Conservation (phyloP, 2,888 invertebrate genomes). For the Invenusta paracnida region DNA sequence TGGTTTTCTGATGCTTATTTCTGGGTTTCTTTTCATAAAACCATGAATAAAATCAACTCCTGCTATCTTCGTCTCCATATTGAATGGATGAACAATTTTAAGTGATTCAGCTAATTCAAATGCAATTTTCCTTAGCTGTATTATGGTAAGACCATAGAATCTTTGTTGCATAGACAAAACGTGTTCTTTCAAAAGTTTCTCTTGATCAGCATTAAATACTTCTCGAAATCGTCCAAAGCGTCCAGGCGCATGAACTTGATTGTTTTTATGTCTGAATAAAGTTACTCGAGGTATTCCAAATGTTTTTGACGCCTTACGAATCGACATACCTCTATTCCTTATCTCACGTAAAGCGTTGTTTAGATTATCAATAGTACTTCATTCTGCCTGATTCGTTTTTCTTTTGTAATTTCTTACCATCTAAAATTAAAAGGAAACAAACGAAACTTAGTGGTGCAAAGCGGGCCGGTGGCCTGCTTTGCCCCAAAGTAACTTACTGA, state of each 20-base stretch:
- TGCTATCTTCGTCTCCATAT: conserved; percentile 40
- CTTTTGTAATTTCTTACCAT: neutral
- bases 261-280: neutral
- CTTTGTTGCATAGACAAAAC: neutral
- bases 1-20: conserved; percentile 41
- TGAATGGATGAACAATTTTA: conserved; percentile 39
- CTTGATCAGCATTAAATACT: neutral
- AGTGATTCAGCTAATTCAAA: conserved; percentile 38
- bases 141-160: conserved; percentile 1
- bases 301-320: neutral
- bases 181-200: neutral
- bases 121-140: conserved; percentile 31
- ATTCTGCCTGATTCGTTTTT: conserved; percentile 3
- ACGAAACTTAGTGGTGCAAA: too few species aligned
- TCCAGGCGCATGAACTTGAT: neutral
- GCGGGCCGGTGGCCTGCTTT: too few species aligned
- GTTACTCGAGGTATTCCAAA: neutral
- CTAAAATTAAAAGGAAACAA: neutral
- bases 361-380: neutral
- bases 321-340: neutral
- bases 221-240: neutral
- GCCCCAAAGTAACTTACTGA: conserved; percentile 21
- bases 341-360: neutral
- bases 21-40: conserved; percentile 37
- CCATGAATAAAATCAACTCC: conserved; percentile 43